These are phyloP conservation scores for Calidris pugnax DNA, from an alignment of 2,113 vertebrate species.

Conservation along the genomic window DNA sequence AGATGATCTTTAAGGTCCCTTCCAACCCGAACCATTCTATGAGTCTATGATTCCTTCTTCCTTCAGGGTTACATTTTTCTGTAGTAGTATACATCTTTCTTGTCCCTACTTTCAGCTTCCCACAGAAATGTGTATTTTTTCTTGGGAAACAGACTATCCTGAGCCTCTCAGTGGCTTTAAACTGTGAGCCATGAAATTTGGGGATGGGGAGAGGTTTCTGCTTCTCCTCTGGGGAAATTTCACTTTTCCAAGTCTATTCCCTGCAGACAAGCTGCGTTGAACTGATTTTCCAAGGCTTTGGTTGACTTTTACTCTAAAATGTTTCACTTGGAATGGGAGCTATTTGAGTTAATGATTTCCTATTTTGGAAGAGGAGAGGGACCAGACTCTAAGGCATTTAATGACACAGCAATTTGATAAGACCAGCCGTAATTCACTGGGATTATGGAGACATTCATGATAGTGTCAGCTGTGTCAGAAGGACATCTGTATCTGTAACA, in stretches of 20 bases:
- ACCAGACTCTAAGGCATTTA: not conserved
- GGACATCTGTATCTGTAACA: not conserved
- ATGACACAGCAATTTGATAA: not conserved
- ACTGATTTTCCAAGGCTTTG: not conserved
- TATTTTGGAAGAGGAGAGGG: not conserved
- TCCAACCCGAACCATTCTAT: too few species aligned
- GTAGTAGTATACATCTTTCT: not conserved
- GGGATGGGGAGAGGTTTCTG: not conserved
- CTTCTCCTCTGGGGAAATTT: not conserved
- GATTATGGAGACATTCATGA: not conserved
- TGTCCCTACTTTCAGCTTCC: not conserved
- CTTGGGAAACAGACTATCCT: not conserved
- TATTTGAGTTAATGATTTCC: not conserved
- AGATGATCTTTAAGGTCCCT: too few species aligned
- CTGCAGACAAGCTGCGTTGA: not conserved
- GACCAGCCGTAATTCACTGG: not conserved
- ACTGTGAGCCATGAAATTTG: not conserved
- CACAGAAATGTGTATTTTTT: not conserved
- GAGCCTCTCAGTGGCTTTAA: not conserved
- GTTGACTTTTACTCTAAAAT: not conserved
- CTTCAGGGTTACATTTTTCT: not conserved
- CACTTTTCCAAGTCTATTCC: not conserved
- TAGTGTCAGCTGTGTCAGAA: not conserved
- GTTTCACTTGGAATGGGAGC: not conserved
- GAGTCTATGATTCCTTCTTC: not conserved